phyloP scores from a whole-genome alignment of 2,888 invertebrate genomes.

The Girardia tigrina region DNA sequence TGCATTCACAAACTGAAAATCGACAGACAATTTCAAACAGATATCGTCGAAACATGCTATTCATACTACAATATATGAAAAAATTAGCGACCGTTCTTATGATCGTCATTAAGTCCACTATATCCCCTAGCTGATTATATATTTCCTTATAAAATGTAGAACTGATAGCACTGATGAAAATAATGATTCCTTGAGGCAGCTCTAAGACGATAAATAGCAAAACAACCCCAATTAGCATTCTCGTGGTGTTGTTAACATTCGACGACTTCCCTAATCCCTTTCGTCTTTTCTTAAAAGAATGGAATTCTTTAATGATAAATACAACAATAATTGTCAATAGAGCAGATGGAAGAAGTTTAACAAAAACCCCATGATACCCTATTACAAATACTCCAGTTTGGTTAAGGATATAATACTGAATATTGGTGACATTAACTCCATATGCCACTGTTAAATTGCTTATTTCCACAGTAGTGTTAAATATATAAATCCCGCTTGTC shows the following conservation, averaged over 20 bases:
- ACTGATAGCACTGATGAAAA: neutral
- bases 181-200: neutral
- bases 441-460: neutral
- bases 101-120: neutral
- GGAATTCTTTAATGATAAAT: neutral
- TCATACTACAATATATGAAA: conserved; percentile 13
- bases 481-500: neutral
- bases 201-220: neutral
- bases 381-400: neutral
- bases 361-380: neutral
- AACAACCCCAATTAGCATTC: neutral
- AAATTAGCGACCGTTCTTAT: neutral
- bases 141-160: neutral
- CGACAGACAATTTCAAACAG: conserved; percentile 6
- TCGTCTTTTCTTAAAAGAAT: neutral
- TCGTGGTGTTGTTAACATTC: neutral
- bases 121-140: conserved; percentile 4
- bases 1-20: neutral
- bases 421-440: neutral
- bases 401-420: neutral
- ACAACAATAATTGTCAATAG: neutral
- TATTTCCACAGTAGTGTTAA: neutral
- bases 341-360: neutral
- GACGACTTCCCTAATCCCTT: neutral
- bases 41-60: conserved; percentile 14